Evolutionary conservation across 2,888 invertebrate species (phyloP).

Genomic region (Xestobium rufovillosum): DNA sequence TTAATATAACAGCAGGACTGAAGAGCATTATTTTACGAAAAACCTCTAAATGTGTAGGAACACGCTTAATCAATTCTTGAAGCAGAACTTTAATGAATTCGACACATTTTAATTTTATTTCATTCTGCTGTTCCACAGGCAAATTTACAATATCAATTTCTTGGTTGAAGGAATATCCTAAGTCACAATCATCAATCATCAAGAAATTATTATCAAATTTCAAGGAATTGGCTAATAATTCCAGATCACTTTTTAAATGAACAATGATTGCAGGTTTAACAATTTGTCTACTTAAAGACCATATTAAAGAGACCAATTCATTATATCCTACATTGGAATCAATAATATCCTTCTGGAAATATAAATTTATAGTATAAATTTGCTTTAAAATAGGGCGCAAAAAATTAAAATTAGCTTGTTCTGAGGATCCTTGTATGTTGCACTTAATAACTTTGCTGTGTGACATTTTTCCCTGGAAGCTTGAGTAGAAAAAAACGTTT

Average conservation of each 20-base stretch:
- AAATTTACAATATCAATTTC: not conserved
- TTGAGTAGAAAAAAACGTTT: constrained; percentile 9
- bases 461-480: constrained; percentile 10
- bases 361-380: constrained; percentile 11
- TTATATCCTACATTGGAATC: too few relatives aligned
- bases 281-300: constrained; percentile 2
- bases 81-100: constrained; percentile 2
- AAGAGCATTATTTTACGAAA: not conserved
- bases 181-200: not conserved
- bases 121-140: not conserved
- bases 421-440: constrained; percentile 9
- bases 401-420: constrained; percentile 13
- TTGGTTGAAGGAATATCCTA: not conserved
- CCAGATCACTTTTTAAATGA: not conserved
- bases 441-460: constrained; percentile 13
- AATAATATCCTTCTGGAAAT: constrained; percentile 14
- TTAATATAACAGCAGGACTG: not conserved
- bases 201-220: not conserved
- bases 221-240: not conserved
- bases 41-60: not conserved
- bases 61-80: not conserved
- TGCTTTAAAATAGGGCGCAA: constrained; percentile 11
- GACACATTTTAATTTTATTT: not conserved
- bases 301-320: too few relatives aligned
- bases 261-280: not conserved